Percentiles rank a stretch among this genome's conserved stretches.
Evolutionary conservation across 1,140 invertebrate genomes (phyloP).

Genomic region (Aplysia californica): DNA sequence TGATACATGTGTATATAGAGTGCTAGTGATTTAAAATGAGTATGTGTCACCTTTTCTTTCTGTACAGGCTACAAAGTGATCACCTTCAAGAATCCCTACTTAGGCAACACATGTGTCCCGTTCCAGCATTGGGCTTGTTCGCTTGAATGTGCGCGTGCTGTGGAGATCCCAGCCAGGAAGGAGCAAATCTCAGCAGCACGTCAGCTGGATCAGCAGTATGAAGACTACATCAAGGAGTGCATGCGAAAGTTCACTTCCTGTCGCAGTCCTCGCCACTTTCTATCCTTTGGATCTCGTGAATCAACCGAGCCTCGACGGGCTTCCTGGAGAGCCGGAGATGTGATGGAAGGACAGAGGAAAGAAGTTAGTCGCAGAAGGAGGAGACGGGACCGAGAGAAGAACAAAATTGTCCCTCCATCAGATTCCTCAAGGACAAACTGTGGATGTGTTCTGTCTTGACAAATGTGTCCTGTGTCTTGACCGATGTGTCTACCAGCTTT

Average conservation of each 20-base stretch:
- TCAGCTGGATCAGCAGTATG: slow-evolving; percentile 64
- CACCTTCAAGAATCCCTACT: slow-evolving; percentile 71
- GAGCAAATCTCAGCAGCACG: slow-evolving; percentile 66
- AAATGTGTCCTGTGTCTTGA: not conserved
- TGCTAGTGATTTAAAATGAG: too few species aligned
- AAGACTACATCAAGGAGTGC: slow-evolving; percentile 63
- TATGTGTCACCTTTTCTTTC: too few species aligned
- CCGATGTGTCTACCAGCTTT: too few species aligned
- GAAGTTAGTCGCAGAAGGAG: not conserved
- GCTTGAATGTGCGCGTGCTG: slow-evolving; percentile 66
- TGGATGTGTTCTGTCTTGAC: slow-evolving; percentile 23
- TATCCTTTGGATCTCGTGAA: slow-evolving; percentile 30
- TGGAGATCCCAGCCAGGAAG: slow-evolving; percentile 69
- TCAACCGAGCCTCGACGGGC: slow-evolving; percentile 3
- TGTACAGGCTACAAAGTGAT: slow-evolving; percentile 71
- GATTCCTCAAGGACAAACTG: slow-evolving; percentile 11
- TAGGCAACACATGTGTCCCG: slow-evolving; percentile 72
- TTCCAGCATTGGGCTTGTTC: slow-evolving; percentile 72
- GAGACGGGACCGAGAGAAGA: not conserved
- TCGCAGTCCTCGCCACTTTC: slow-evolving; percentile 13
- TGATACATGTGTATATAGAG: too few species aligned
- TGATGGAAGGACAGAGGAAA: not conserved
- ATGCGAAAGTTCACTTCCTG: slow-evolving; percentile 44
- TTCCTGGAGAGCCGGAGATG: not conserved
- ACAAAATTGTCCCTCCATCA: not conserved